phyloP scores from a whole-genome alignment of 2,113 vertebrate genomes.

The Corydoras maculifer region DNA sequence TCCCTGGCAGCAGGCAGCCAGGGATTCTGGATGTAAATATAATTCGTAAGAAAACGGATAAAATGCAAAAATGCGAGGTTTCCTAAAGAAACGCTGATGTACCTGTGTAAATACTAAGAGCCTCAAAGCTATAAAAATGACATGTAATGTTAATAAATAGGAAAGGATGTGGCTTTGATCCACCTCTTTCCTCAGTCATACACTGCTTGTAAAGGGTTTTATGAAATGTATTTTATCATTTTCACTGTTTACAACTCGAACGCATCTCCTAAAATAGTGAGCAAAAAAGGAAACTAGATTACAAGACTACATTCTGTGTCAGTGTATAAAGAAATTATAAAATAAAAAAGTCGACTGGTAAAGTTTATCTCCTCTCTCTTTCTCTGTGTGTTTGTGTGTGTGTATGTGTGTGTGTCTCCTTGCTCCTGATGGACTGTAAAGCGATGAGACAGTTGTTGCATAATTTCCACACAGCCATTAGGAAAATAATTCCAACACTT shows the following conservation, averaged over 20 bases:
- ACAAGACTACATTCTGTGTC: conserved; percentile 65
- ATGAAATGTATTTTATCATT: conserved; percentile 70
- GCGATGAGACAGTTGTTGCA: no score
- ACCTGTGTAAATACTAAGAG: conserved; percentile 67
- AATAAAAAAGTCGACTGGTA: conserved; percentile 78
- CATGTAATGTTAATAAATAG: conserved; percentile 51
- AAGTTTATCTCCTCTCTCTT: conserved; percentile 37
- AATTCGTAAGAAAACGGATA: conserved; percentile 65
- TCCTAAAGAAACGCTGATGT: conserved; percentile 54
- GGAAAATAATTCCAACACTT: no score
- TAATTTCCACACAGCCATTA: no score
- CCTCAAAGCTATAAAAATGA: conserved; percentile 68
- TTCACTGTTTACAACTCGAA: conserved; percentile 75
- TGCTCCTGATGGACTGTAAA: no score
- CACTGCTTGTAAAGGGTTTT: conserved; percentile 69
- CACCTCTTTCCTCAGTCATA: conserved; percentile 53
- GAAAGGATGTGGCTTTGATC: conserved; percentile 37
- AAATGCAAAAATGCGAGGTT: conserved; percentile 48
- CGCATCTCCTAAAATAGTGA: conserved; percentile 76
- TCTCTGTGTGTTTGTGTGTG: conserved; percentile 19
- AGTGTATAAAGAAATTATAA: conserved; percentile 64
- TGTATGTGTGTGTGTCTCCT: no score
- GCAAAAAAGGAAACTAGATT: conserved; percentile 53
- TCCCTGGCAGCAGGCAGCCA: conserved; percentile 73
- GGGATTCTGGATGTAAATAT: conserved; percentile 72